Base-by-base conservation (phyloP, 2,113 vertebrate species). In the Crotalus helleri region DNA sequence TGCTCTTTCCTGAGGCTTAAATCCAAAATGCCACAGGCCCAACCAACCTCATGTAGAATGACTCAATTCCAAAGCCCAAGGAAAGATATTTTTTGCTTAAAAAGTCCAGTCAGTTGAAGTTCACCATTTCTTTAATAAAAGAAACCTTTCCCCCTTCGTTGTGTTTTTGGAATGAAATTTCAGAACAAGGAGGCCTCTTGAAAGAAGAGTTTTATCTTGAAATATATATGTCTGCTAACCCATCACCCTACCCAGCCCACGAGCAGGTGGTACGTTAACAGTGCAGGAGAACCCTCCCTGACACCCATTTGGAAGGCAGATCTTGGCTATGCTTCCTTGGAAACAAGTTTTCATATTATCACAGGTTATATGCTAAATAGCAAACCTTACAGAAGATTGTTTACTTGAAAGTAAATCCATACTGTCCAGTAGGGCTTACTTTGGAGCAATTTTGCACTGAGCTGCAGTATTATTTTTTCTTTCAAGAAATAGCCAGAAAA, bases 101-200 rank as follows among this genome's bases (percentile, higher is more conserved):
- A 92, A 95, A 93, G 93, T 33, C 87, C 93, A 49, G 0, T 8
- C 49, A 93, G 89, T 91, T 94, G 93, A 93, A 94, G 88, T 91
- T 54, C 95, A 90, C 93, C 91, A 94, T 94, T 93, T 90, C 94
- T 17, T 21, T 94, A 92, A 95, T 95, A 96, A 93, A 93, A 91
- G 91, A 94, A 90, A 91, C 93, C 81, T 94, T 91, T 64, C 91
- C 92, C 93, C 93, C 5, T 92, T 92, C 90, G 89, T 93, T 90
- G 92, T 64, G 90, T 92, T 91, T 94, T 95, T 90, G 92, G 95
- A 93, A 94, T 91, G 94, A 93, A 94, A 97, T 94, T 95, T 93
- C 94, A 96, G 93, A 44, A 54, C 69, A 94, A 88, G 29, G 93
- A 96, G 90, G 87, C 85, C 33, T 94, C 94, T 95, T 29, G 64